Evolutionary conservation across 2,888 invertebrate species (phyloP).

Genomic region (Sinhomidia bicolor): DNA sequence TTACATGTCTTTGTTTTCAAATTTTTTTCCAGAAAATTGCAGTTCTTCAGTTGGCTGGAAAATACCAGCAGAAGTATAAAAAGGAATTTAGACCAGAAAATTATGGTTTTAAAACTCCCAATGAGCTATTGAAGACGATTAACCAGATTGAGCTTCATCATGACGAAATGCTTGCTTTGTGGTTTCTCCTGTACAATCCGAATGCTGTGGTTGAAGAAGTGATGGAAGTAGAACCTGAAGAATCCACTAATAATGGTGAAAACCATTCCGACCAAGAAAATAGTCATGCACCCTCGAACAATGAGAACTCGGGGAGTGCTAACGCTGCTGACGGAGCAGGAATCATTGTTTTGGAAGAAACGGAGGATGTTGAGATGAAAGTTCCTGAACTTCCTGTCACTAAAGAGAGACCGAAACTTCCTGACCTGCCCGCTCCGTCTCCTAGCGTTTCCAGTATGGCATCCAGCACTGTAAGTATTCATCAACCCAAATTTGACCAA

Average conservation of each 20-base stretch:
- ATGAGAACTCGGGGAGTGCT: not conserved
- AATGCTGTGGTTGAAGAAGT: conserved; percentile 4
- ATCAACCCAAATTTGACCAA: no score
- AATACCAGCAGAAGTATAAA: conserved; percentile 62
- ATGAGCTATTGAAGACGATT: conserved; percentile 62
- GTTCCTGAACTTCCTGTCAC: conserved; percentile 7
- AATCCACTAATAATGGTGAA: not conserved
- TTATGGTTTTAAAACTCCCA: conserved; percentile 58
- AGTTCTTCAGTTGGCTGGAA: conserved; percentile 54
- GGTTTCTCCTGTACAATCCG: conserved; percentile 41
- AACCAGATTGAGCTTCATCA: conserved; percentile 36
- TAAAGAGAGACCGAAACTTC: not conserved
- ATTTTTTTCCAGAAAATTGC: conserved; percentile 53
- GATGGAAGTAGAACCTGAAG: conserved; percentile 1
- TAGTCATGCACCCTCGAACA: not conserved
- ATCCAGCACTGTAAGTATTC: conserved; percentile 58
- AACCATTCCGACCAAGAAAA: conserved; percentile 3
- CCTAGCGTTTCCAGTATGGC: conserved; percentile 56
- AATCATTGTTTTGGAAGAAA: conserved; percentile 47
- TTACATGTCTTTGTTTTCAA: no score
- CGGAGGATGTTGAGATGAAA: conserved; percentile 62
- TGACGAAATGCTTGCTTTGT: conserved; percentile 46
- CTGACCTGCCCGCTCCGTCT: conserved; percentile 58
- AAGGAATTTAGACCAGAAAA: conserved; percentile 53
- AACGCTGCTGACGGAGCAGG: not conserved